Evolutionary conservation across 2,113 vertebrate genomes (phyloP).

Genomic region (Crotophaga sulcirostris): DNA sequence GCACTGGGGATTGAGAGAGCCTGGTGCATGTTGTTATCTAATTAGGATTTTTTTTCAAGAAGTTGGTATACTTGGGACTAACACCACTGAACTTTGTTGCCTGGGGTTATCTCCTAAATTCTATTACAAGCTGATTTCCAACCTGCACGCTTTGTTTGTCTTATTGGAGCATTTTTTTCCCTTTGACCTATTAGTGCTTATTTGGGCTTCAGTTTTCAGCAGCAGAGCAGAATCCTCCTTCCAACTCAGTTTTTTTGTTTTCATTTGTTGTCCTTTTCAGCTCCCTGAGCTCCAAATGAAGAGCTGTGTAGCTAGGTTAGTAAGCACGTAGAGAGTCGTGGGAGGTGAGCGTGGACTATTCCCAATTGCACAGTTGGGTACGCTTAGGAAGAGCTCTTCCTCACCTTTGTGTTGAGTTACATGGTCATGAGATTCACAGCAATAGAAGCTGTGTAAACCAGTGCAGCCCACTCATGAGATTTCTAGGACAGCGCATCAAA

Average conservation of each 20-base stretch:
- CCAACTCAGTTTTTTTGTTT: neutral
- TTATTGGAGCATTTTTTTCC: neutral
- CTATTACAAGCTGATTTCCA: neutral
- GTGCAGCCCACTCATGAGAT: slow-evolving; percentile 6
- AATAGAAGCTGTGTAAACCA: neutral
- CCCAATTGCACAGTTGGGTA: neutral
- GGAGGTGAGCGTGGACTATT: neutral
- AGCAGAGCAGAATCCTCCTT: neutral
- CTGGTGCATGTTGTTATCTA: slow-evolving; percentile 15
- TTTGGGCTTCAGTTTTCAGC: neutral
- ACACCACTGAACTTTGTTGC: neutral
- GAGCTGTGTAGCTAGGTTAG: neutral
- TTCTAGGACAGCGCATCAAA: slow-evolving; percentile 11
- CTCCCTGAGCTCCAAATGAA: neutral
- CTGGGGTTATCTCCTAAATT: slow-evolving; percentile 9
- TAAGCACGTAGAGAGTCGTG: neutral
- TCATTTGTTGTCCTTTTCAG: neutral
- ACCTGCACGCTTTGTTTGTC: neutral
- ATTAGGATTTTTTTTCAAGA: slow-evolving; percentile 36
- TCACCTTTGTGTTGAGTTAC: neutral
- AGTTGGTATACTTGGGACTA: neutral
- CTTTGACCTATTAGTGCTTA: neutral
- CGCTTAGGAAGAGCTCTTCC: neutral
- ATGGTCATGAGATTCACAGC: neutral
- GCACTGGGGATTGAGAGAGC: neutral